Conservation (phyloP, 2,888 invertebrate genomes). For the Hermodice carunculata region DNA sequence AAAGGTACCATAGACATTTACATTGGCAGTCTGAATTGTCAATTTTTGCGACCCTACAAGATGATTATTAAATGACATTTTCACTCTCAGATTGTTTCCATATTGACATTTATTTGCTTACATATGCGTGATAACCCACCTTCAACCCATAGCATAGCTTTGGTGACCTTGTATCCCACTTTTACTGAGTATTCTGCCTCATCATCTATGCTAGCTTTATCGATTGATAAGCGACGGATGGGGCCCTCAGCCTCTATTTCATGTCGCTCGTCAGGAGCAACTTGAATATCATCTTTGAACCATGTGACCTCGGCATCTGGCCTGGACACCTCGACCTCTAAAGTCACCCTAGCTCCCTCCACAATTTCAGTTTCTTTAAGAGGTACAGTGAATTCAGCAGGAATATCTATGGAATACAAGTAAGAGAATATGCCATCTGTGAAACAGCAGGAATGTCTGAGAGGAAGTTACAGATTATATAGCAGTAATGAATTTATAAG, state of each 20-base stretch:
- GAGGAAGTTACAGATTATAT: too few species aligned
- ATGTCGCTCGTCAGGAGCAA: slow-evolving; percentile 9
- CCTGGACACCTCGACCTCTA: slow-evolving; percentile 62
- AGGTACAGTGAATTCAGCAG: slow-evolving; percentile 54
- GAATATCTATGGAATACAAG: too few species aligned
- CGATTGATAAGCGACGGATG: slow-evolving; percentile 52
- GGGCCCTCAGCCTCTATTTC: slow-evolving; percentile 73
- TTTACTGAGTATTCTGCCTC: slow-evolving; percentile 59
- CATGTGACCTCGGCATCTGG: slow-evolving; percentile 61
- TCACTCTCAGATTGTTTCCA: too few species aligned
- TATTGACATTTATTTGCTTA: too few species aligned
- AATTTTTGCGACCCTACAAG: too few species aligned
- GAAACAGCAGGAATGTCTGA: too few species aligned
- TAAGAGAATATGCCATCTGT: too few species aligned
- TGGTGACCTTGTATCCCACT: slow-evolving; percentile 53
- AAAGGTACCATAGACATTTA: too few species aligned
- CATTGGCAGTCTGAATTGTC: too few species aligned
- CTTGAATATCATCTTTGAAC: slow-evolving; percentile 58
- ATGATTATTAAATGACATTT: too few species aligned
- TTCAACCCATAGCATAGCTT: slow-evolving; percentile 48
- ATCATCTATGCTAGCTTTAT: slow-evolving; percentile 53
- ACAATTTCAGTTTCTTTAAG: slow-evolving; percentile 50
- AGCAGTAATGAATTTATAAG: too few species aligned
- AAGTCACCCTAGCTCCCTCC: slow-evolving; percentile 52
- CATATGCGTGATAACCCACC: too few species aligned